phyloP scores from a whole-genome alignment of 2,888 invertebrate species.

The Leptinotarsa peninsularis region DNA sequence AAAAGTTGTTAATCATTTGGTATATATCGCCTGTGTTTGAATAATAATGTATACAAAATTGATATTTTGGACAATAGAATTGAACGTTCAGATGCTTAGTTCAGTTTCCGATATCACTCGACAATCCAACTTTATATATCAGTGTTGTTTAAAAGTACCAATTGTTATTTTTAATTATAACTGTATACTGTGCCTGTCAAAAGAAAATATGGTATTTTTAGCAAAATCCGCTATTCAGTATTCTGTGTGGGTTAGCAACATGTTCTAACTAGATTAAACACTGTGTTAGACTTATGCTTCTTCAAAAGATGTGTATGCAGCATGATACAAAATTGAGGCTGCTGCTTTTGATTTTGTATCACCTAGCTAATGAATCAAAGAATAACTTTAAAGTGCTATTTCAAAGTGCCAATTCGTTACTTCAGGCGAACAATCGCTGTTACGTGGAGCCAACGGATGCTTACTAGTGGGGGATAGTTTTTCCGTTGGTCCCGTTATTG shows the following conservation, averaged over 20 bases:
- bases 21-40: no score
- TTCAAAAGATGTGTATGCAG: conserved; percentile 29
- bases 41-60: no score
- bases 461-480: conserved; percentile 26
- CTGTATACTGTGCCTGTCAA: conserved; percentile 65
- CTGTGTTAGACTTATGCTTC: conserved; percentile 46
- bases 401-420: conserved; percentile 67
- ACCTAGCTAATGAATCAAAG: conserved; percentile 21
- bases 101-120: conserved; percentile 26
- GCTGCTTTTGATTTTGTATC: conserved; percentile 21
- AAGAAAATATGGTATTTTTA: conserved; percentile 58
- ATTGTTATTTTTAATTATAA: conserved; percentile 58
- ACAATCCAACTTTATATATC: conserved; percentile 54
- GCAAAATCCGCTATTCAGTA: conserved; percentile 63
- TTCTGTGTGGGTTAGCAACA: conserved; percentile 60
- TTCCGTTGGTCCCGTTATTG: conserved; percentile 5
- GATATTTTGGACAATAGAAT: no score
- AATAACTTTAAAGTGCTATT: conserved; percentile 62
- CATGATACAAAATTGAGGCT: conserved; percentile 19
- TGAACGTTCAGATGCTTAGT: neutral
- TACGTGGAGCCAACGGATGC: conserved; percentile 14
- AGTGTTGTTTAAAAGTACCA: conserved; percentile 64
- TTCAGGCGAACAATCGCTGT: conserved; percentile 53
- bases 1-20: neutral
- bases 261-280: conserved; percentile 45